Evolutionary conservation across 1,140 invertebrate species (phyloP), one percentile per base, ranked within the genome.

Genomic region (Neomicropteryx cornuta): DNA sequence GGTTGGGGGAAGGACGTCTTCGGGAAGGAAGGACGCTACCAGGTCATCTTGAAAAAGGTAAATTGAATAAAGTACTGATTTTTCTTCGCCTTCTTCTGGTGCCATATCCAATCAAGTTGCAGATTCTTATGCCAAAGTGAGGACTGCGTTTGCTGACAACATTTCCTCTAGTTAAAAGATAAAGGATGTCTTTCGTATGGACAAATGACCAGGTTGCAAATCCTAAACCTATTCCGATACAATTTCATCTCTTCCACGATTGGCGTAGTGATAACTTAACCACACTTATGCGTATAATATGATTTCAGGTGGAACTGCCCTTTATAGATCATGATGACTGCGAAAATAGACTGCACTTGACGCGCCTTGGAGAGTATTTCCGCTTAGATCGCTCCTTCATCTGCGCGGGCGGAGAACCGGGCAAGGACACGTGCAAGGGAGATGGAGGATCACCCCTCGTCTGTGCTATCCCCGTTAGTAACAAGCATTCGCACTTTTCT

Each of bases 1-100:
- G 82, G 82, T 6, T 87, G 81, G 82, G 82, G 82, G 5, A 79
- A 77, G 44, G 73, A 76, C 49, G 66, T 70, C 3, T 81, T 78
- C 45, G 68, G 72, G 54, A 66, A 62, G 44, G 51, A 52, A 11
- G 70, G 66, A 5, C 66, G 67, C 16, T 84, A 83, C 46, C 80
- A 83, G 46, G 75, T 75, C 11, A 78, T 85, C 6, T 50, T 85
- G 52, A 86, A 85, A 50, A 78, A 71, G 56, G 70, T 82, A 13
- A 60, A 70, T 17, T 32, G 23, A 27, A 27, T 8, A 13, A 13
- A 8, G 6, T 32, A 32, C 5, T 17, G 30, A n/a, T n/a, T n/a
- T n/a, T n/a, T n/a, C n/a, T n/a, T n/a, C n/a, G n/a, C n/a, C n/a
- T n/a, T n/a, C n/a, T n/a, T n/a, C n/a, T n/a, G n/a, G n/a, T n/a